Base-by-base conservation (phyloP, 2,113 vertebrate genomes). In the Channa maculata region DNA sequence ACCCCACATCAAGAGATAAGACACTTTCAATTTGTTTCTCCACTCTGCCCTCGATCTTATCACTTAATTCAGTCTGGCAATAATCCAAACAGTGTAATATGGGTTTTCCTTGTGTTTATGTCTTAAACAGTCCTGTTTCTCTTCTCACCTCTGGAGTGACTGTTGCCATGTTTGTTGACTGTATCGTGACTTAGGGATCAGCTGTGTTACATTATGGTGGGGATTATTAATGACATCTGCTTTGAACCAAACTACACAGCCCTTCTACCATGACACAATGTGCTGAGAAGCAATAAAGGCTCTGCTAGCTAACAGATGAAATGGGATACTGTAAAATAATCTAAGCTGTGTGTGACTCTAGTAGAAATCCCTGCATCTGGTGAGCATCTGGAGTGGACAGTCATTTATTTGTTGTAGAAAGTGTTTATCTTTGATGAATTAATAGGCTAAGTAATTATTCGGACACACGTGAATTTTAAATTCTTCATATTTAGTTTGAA, bases 161-260 rank as follows among this genome's bases (percentile, higher is more conserved):
- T 54, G 70, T 76, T 61, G 37, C 82, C 68, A 68, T 78, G 59
- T 79, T 86, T 88, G 81, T 87, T 82, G 82, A 83, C 83, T 75
- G 78, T 75, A 82, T 86, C 68, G 74, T 62, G 69, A 76, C 63
- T 85, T 58, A 37, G 54, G 58, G 69, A 83, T 90, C 87, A 86
- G 85, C 55, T 64, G 83, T 53, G 34, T 83, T 85, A 88, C 87
- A 89, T 87, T 87, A 78, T 78, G 81, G 55, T 34, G 60, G 84
- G 88, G 87, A 92, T 91, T 91, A 84, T 90, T 89, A 84, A 92
- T 88, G 85, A 68, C 81, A 88, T 90, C 84, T 89, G 86, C 72
- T 81, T 62, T 71, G 69, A 88, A 84, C 71, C 74, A 51, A 77
- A 75, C 76, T 68, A 70, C 33, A 9, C 37, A 51, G 70, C 61